Base-by-base conservation (phyloP, 1,140 invertebrate species). In the Galendromus occidentalis region DNA sequence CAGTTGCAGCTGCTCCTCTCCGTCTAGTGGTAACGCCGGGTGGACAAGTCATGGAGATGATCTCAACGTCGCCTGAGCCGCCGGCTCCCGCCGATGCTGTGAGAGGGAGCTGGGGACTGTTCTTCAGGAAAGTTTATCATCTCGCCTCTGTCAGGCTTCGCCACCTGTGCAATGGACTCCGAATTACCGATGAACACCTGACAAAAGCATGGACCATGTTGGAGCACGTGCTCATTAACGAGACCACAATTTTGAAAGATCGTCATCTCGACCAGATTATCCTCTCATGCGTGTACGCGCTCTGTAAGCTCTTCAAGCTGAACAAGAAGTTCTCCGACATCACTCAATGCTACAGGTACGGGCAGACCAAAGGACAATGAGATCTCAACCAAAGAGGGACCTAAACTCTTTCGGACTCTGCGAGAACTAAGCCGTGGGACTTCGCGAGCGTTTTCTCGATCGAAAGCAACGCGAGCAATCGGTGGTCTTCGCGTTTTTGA, bases 231-330 rank as follows among this genome's bases (percentile, higher is more conserved):
- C 81, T 98, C 68, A 85, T 89, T 65, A 80, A 89, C 66, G 82
- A 91, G 70, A 86, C 85, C 0, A 80, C 85, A 66, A 76, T 96
- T 6, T 86, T 95, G 83, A 80, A 83, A 69, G 91, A 96, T 76
- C 79, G 94, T 12, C 93, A 98, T 78, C 78, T 98, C 20, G 95
- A 98, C 78, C 95, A 98, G 78, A 83, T 97, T 66, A 80, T 98
- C n/a, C 96, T 98, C 92, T 98, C 94, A 78, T 84, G 90, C 68
- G 84, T 97, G 67, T 98, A 98, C 76, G 88, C 96, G 47, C 88
- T 97, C 68, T 89, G 88, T 71, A 95, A 91, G 80, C 84, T 94
- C 71, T 65, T 29, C 51, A 25, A 22, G 17, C n/a, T 59, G 6
- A 22, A 59, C 14, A 59, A 59, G 2, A 25, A 17, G 14, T 59